A percentile compares a stretch with the other conserved stretches of the same genome.
Conservation (phyloP, 2,797 vertebrate genomes). For the Lerista edwardsae region DNA sequence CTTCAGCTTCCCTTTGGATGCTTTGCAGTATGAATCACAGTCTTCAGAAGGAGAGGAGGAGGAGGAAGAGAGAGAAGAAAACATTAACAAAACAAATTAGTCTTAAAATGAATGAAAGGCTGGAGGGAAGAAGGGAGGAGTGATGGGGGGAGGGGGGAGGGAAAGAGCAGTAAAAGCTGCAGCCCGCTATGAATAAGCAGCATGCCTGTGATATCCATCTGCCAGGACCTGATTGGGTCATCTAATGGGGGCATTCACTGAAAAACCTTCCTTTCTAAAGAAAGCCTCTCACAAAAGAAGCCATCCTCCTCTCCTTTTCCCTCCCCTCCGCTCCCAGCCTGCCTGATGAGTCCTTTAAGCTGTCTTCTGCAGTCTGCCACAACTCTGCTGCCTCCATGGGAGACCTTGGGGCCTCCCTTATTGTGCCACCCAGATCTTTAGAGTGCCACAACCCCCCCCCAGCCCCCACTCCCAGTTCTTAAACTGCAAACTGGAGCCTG, state of each 20-base stretch:
- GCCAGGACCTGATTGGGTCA: constrained; percentile 72
- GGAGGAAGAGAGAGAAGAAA: constrained; percentile 65
- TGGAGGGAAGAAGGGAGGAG: constrained; percentile 20
- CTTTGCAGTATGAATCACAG: constrained; percentile 97
- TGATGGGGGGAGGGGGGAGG: background rate
- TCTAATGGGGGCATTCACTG: constrained; percentile 74
- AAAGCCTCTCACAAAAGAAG: constrained; percentile 78
- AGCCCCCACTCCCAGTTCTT: constrained; percentile 67
- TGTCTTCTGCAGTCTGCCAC: constrained; percentile 59
- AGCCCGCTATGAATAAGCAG: constrained; percentile 70
- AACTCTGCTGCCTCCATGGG: constrained; percentile 68
- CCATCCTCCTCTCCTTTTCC: constrained; percentile 48
- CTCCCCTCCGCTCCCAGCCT: constrained; percentile 45
- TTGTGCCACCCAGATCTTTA: constrained; percentile 79
- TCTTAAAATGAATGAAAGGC: constrained; percentile 64
- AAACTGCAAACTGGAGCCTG: constrained; percentile 78
- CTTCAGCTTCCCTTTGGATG: constrained; percentile 97
- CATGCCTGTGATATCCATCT: constrained; percentile 77
- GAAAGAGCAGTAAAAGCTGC: constrained; percentile 56
- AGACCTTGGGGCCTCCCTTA: constrained; percentile 74
- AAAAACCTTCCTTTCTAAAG: constrained; percentile 75
- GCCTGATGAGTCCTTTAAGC: constrained; percentile 63
- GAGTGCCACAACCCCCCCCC: constrained; percentile 76
- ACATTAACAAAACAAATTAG: constrained; percentile 79
- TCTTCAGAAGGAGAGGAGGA: constrained; percentile 70